Evolutionary conservation across 2,888 invertebrate species (phyloP).

Genomic region (Hermaeophaga mercurialis): DNA sequence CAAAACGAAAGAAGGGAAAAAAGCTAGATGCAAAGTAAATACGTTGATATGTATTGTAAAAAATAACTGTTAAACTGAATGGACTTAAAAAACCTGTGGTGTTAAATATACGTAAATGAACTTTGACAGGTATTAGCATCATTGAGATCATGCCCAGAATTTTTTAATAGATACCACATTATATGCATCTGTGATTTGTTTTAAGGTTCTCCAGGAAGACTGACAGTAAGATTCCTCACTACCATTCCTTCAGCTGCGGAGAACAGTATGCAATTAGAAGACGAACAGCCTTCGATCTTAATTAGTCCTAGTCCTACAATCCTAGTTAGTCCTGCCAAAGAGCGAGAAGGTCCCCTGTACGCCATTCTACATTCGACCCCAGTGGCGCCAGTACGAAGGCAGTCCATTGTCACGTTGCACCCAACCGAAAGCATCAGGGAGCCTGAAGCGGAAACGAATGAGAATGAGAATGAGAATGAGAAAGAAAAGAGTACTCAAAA

Average conservation of each 20-base stretch:
- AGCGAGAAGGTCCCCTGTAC: constrained; percentile 54
- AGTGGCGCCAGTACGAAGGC: constrained; percentile 49
- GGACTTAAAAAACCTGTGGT: too few species aligned
- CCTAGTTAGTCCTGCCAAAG: constrained; percentile 52
- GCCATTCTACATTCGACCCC: constrained; percentile 55
- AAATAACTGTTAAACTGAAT: too few species aligned
- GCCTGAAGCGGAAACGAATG: neutral
- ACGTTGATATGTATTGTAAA: too few species aligned
- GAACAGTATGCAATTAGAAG: constrained; percentile 71
- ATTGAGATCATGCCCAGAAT: too few species aligned
- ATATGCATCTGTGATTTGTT: too few species aligned
- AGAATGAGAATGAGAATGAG: neutral
- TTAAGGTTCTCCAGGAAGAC: constrained; percentile 59
- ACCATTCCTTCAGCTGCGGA: constrained; percentile 78
- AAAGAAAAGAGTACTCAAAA: constrained; percentile 13
- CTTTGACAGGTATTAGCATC: too few species aligned
- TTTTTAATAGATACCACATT: too few species aligned
- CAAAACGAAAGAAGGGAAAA: too few species aligned
- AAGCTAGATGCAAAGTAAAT: too few species aligned
- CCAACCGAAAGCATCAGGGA: constrained; percentile 48
- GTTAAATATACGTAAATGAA: too few species aligned
- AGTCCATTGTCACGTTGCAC: constrained; percentile 56
- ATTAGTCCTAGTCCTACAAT: constrained; percentile 41
- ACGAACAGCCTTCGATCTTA: constrained; percentile 57
- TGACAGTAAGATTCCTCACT: constrained; percentile 66